Percentiles rank a stretch among this genome's conserved stretches.
Conservation (phyloP, 2,888 invertebrate genomes). For the Parascotia fuliginaria region DNA sequence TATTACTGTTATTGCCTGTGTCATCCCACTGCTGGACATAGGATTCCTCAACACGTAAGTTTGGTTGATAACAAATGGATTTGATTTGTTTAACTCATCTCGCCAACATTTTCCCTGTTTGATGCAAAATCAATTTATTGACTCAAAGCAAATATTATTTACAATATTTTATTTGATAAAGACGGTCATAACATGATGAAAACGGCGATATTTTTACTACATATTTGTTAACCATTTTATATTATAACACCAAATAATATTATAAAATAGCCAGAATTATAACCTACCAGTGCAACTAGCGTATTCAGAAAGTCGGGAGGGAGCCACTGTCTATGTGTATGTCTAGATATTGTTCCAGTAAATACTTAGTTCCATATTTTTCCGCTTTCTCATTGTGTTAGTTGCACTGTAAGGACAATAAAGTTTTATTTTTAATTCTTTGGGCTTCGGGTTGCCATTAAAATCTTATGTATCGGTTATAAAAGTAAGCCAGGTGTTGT, state of each 20-base stretch:
- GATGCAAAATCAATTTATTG: no score
- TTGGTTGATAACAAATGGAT: no score
- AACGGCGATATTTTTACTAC: no score
- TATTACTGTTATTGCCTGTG: no score
- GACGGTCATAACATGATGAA: no score
- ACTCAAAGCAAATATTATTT: no score
- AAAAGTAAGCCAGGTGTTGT: conserved; percentile 31
- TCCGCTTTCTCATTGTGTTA: background rate
- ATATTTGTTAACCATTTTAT: no score
- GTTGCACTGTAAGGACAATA: conserved; percentile 19
- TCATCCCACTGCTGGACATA: no score
- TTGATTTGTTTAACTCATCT: no score
- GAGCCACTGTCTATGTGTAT: background rate
- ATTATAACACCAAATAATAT: background rate
- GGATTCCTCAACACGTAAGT: no score
- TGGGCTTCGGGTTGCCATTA: conserved; percentile 68
- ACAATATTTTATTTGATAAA: no score
- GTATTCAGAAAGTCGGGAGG: background rate
- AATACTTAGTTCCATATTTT: background rate
- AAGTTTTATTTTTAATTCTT: conserved; percentile 49
- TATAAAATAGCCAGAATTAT: conserved; percentile 5
- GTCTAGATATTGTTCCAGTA: background rate
- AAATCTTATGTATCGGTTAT: conserved; percentile 42
- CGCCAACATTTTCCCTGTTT: no score
- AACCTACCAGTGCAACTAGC: background rate